phyloP scores from a whole-genome alignment of 2,797 vertebrate genomes.

The Rhynchotus rufescens region DNA sequence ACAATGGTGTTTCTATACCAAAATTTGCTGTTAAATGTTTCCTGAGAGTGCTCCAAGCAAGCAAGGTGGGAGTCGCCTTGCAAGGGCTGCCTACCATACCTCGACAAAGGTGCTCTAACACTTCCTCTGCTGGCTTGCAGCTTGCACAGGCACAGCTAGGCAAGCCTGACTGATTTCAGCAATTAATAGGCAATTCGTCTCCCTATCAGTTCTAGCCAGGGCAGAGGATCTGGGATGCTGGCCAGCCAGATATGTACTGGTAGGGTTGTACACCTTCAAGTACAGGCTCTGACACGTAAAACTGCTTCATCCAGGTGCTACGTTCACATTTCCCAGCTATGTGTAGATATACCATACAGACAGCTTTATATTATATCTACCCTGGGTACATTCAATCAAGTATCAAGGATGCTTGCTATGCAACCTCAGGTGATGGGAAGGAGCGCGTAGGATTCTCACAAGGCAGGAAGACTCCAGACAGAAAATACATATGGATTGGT shows the following conservation, averaged over 20 bases:
- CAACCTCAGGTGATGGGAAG: not conserved
- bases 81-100: not conserved
- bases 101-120: not conserved
- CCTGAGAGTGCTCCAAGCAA: not conserved
- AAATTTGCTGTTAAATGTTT: not conserved
- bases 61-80: not conserved
- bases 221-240: not conserved
- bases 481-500: not conserved
- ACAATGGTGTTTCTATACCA: not conserved
- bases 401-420: not conserved
- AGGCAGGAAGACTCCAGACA: not conserved
- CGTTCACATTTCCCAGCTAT: not conserved
- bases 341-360: not conserved
- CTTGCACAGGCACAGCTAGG: not conserved
- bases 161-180: not conserved
- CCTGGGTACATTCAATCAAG: not conserved
- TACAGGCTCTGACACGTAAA: accelerated
- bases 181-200: not conserved
- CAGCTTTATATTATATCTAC: not conserved
- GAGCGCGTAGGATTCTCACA: not conserved
- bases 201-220: not conserved
- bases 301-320: not conserved
- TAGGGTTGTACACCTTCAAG: not conserved
- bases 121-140: not conserved
- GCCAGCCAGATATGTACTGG: not conserved